Percentiles rank a stretch among this genome's conserved stretches.
These are phyloP conservation scores for Echinometra lucunter DNA, from an alignment of 53 echinoderm and acorn worm genomes.

Conservation along the genomic window DNA sequence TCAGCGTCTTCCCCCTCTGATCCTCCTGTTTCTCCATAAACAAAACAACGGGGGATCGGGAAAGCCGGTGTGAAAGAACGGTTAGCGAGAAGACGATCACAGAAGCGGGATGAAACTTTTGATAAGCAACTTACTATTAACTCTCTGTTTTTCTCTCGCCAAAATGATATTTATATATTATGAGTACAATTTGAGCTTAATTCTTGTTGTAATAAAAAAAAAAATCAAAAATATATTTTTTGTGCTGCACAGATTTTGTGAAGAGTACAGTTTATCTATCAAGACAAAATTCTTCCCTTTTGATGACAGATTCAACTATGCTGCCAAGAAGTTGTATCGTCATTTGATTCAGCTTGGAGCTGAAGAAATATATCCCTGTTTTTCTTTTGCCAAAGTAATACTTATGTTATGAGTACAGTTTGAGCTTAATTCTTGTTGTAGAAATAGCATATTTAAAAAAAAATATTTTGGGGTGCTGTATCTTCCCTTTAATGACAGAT, in stretches of 20 bases:
- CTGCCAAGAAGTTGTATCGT: conserved; percentile 87
- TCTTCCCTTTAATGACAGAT: conserved; percentile 80
- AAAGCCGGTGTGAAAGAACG: no score
- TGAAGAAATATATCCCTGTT: no score
- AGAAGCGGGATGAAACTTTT: no score
- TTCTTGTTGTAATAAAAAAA: not conserved
- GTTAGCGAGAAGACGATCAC: no score
- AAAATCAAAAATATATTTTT: not conserved
- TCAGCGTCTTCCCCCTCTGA: no score
- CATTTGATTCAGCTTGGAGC: conserved; percentile 88
- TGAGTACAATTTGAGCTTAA: not conserved
- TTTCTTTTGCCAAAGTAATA: not conserved
- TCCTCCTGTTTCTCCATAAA: no score
- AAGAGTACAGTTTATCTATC: not conserved
- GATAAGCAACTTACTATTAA: no score
- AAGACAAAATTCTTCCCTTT: not conserved
- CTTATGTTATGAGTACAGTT: not conserved
- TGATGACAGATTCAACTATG: conserved; percentile 87
- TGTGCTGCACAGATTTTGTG: not conserved
- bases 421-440: not conserved
- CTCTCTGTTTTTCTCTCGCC: not conserved
- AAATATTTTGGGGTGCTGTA: no score
- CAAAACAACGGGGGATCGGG: no score
- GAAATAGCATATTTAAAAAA: no score
- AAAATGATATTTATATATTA: not conserved